Evolutionary conservation across 2,888 invertebrate genomes (phyloP).

Genomic region (Pseudoips prasinana): DNA sequence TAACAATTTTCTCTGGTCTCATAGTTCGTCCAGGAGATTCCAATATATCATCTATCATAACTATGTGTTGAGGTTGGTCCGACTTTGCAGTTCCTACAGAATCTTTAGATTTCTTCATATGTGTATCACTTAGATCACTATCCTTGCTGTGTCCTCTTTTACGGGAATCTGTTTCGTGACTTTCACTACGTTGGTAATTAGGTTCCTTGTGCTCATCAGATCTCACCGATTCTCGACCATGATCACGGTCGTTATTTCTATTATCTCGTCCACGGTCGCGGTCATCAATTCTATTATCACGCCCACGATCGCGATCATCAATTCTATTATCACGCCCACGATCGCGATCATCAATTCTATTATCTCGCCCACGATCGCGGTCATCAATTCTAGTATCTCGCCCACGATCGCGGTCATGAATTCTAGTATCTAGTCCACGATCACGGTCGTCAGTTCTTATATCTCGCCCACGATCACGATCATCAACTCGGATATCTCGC

Average conservation of each 20-base stretch:
- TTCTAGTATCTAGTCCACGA: neutral
- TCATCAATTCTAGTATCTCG: slow-evolving; percentile 27
- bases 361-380: neutral
- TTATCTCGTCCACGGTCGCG: neutral
- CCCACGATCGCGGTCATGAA: slow-evolving; percentile 32
- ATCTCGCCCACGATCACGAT: slow-evolving; percentile 37
- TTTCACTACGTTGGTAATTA: slow-evolving; percentile 45
- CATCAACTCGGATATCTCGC: too few relatives aligned
- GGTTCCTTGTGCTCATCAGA: slow-evolving; percentile 21
- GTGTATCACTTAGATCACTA: slow-evolving; percentile 41
- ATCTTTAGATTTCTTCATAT: slow-evolving; percentile 42
- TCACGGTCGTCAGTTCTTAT: slow-evolving; percentile 12
- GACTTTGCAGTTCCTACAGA: slow-evolving; percentile 5
- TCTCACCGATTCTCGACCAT: neutral
- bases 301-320: neutral
- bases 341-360: neutral
- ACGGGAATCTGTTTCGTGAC: slow-evolving; percentile 57
- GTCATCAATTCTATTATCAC: neutral
- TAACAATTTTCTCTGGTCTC: slow-evolving; percentile 91
- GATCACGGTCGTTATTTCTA: neutral
- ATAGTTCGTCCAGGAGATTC: slow-evolving; percentile 89
- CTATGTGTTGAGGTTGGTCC: slow-evolving; percentile 58
- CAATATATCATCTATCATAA: slow-evolving; percentile 92
- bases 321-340: neutral
- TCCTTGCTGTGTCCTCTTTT: slow-evolving; percentile 63